These are phyloP conservation scores for Leptopilina myrica DNA, from an alignment of 2,888 invertebrate species.

Conservation along the genomic window DNA sequence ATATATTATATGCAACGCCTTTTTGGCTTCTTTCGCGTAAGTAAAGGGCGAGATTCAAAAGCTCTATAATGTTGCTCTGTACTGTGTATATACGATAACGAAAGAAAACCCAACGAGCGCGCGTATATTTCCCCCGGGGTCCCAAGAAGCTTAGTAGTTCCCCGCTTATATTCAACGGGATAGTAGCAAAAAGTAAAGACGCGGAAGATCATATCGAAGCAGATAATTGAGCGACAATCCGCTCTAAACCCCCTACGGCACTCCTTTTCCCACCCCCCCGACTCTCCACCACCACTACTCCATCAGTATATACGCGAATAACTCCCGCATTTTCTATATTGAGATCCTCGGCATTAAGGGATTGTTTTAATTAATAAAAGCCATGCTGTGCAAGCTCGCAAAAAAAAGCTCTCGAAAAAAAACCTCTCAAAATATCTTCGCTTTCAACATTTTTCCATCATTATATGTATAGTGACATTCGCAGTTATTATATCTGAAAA, in stretches of 20 bases:
- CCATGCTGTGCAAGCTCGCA: conserved; percentile 30
- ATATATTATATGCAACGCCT: conserved; percentile 25
- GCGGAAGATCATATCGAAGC: conserved; percentile 73
- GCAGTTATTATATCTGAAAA: too few relatives aligned
- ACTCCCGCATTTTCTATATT: conserved; percentile 41
- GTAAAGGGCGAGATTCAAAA: conserved; percentile 53
- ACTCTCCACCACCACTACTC: conserved; percentile 2
- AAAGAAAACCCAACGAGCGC: conserved; percentile 71
- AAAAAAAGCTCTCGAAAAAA: neutral
- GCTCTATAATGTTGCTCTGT: conserved; percentile 46
- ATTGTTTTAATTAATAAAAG: conserved; percentile 58
- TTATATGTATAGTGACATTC: neutral
- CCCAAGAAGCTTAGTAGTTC: conserved; percentile 66
- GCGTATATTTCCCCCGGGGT: conserved; percentile 73
- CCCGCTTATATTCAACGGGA: conserved; percentile 55
- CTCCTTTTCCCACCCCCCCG: conserved; percentile 41
- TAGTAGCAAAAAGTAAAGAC: conserved; percentile 60
- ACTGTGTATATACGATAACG: conserved; percentile 73
- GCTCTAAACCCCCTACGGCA: conserved; percentile 62
- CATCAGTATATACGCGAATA: conserved; percentile 48
- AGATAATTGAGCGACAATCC: conserved; percentile 75
- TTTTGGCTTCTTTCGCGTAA: conserved; percentile 41
- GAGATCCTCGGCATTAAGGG: conserved; percentile 50
- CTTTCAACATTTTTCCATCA: neutral
- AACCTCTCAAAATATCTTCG: neutral